phyloP scores from a whole-genome alignment of 2,888 invertebrate genomes.

The Trissolcus brochymenae region DNA sequence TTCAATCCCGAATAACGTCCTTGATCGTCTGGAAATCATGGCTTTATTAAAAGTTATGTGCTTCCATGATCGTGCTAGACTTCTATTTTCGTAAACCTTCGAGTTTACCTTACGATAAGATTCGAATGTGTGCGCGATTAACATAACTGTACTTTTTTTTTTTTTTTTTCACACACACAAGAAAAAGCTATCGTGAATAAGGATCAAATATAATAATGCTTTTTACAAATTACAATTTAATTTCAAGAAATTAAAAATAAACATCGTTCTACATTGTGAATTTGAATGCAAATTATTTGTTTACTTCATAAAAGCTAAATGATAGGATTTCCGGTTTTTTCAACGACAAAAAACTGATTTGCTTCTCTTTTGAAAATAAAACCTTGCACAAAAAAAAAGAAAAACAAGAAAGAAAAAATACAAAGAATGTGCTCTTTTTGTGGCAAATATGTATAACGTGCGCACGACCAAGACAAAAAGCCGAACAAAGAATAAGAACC shows the following conservation, averaged over 20 bases:
- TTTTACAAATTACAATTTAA: background rate
- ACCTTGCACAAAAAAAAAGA: background rate
- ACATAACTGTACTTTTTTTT: background rate
- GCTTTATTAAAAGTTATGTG: constrained; percentile 19
- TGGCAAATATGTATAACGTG: constrained; percentile 6
- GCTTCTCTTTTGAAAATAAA: too few species aligned
- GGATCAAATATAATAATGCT: background rate
- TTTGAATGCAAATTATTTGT: background rate
- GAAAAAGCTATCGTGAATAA: background rate
- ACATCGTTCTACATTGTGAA: background rate
- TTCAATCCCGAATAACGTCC: constrained; percentile 4
- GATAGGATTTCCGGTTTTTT: too few species aligned
- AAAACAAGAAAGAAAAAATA: too few species aligned
- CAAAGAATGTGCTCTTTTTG: constrained; percentile 3
- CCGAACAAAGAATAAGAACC: constrained; percentile 12
- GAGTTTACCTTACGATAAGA: constrained; percentile 2
- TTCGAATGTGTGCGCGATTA: background rate
- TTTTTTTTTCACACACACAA: background rate
- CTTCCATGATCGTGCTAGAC: constrained; percentile 11
- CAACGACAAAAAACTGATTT: too few species aligned
- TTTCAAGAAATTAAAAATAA: background rate
- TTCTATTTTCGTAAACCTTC: constrained; percentile 12
- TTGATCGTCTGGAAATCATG: constrained; percentile 17
- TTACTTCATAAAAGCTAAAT: too few species aligned
- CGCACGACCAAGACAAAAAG: constrained; percentile 7